Base-by-base conservation (phyloP, 2,888 invertebrate species). In the Leptinotarsa tumamoca region DNA sequence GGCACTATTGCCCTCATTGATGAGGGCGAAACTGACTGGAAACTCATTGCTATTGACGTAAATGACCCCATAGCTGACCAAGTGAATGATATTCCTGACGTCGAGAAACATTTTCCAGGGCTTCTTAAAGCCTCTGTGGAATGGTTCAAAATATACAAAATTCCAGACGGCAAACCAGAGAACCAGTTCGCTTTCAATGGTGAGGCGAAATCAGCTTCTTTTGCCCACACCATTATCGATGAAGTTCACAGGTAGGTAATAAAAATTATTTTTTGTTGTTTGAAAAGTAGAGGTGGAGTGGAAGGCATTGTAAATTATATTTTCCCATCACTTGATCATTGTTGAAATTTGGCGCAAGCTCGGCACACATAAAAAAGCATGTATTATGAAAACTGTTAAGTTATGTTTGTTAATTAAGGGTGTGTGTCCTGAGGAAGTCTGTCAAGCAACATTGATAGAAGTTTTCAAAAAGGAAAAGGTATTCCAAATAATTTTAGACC, bases 11-110 rank as follows among this genome's bases (percentile, higher is more conserved):
- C 98, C 77, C 92, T 99, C 79, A 95, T 99, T 86, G 98, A 98
- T 90, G 97, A 98, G 91, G 97, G 97, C 82, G 99, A 99, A 92
- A 99, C 99, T 50, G 99, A 99, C 90, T 99, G 99, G 99, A 99
- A 99, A 90, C 90, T 99, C 77, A 91, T 99, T 80, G 96, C 95
- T 43, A 95, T 99, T 82, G 97, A 98, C 90, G 92, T 94, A n/a
- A 95, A 94, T 80, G 99, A 99, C 91, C 96, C 98, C 4, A 84
- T 94, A 82, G 98, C 98, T 17, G 92, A 92, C 51, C 91, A 94
- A 85, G 89, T 99, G 81, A 93, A 93, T 87, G 96, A 96, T 90
- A 92, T 98, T 74, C 89, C 90, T 52, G 99, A 99, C 90, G 93
- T 99, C 77, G 98, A 99, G 87, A 93, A 93, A 86, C 91, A 92